Base-by-base conservation (phyloP, 23 tunicate genomes). In the Clavelina lepadiformis region DNA sequence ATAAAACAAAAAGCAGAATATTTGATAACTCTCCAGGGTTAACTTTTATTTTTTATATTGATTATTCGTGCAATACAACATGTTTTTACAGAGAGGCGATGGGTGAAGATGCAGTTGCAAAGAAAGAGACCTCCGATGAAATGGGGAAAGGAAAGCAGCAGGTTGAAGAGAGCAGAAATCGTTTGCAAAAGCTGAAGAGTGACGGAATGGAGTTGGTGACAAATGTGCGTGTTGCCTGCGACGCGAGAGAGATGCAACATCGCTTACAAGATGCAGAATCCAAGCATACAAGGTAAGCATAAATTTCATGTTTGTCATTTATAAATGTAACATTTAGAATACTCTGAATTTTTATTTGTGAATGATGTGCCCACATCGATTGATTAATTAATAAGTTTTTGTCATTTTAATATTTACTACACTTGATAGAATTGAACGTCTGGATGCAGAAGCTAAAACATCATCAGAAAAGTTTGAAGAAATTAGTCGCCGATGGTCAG, bases 191-290 rank as follows among this genome's bases (percentile, higher is more conserved):
- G 46, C 81, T 93, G 27, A 52, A 76, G 36, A 55, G 64, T 25
- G 98, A 79, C 52, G 98, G 98, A 8, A 62, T 72, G 51, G 94
- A 85, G 63, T 80, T 93, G 63, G 98, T 93, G 15, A 83, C 98
- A 21, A 93, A 85, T 47, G 98, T 93, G 20, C 49, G 68, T 25
- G 71, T 85, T 30, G 98, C 94, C 36, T 80, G 93, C 29, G 83
- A 83, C 62, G 98, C 98, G n/a, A 67, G 98, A 45, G 94, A 93
- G 59, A 75, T 91, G 74, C 96, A 74, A 34, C 80, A 80, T 22
- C 60, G 91, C 51, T 18, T 77, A 3, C 70, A 78, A 31, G 98
- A 79, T 37, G 79, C 72, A 32, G 94, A 85, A 33, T 52, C 49
- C 34, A 93, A 73, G 51, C 81, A 67, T 33, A 58, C 74, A 28